A percentile compares a stretch with the other conserved stretches of the same genome.
Evolutionary conservation across 2,113 vertebrate genomes (phyloP).

Genomic region (Notarius lentiginosus): DNA sequence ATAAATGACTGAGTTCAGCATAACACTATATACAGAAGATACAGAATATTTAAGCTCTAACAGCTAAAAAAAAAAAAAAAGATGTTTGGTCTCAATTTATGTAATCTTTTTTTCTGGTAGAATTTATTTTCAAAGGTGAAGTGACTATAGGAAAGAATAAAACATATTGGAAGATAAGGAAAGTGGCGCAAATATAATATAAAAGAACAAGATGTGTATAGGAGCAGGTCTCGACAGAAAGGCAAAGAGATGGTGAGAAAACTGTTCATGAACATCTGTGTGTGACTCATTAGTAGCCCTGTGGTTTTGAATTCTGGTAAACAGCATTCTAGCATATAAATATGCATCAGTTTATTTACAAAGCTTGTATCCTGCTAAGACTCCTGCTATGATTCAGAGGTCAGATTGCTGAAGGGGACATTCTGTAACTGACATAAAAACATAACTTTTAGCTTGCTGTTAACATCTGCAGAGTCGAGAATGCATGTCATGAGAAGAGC

Average conservation of each 20-base stretch:
- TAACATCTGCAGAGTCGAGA: not conserved
- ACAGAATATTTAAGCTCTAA: not conserved
- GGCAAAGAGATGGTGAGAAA: not conserved
- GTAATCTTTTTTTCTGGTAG: not conserved
- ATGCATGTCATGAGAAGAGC: not conserved
- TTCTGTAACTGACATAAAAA: conserved; percentile 1
- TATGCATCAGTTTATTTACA: not conserved
- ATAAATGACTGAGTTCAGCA: not conserved
- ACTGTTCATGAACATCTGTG: not conserved
- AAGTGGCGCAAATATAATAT: not conserved
- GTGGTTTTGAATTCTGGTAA: not conserved
- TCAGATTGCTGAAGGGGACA: not conserved
- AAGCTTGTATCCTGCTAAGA: not conserved
- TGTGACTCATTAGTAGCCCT: not conserved
- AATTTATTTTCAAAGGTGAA: not conserved
- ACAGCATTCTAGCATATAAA: not conserved
- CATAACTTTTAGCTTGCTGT: conserved; percentile 7
- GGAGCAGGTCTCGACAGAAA: not conserved
- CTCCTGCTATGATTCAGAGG: not conserved
- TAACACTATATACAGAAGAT: not conserved
- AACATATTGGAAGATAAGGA: not conserved
- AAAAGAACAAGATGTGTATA: not conserved
- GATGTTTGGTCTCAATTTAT: not conserved
- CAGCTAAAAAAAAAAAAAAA: not conserved
- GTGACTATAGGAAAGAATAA: not conserved